Evolutionary conservation across 1,140 invertebrate genomes (phyloP).

Genomic region (Temnothorax curvispinosus): DNA sequence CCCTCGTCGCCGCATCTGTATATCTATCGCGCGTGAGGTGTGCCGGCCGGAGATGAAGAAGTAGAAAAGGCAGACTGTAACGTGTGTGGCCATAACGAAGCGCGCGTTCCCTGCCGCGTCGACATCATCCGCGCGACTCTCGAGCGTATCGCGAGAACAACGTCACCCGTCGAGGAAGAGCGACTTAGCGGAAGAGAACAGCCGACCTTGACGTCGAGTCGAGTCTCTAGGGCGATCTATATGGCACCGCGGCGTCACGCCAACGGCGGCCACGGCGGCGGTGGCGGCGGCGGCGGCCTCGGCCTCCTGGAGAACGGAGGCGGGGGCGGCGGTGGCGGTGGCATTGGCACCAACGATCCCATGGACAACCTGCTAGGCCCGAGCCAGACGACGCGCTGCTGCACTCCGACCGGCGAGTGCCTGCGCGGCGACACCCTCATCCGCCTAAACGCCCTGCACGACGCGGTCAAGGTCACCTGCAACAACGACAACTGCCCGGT

Average conservation of each 20-base stretch:
- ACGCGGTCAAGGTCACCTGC: conserved; percentile 95
- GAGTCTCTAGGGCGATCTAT: neutral
- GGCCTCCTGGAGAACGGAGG: conserved; percentile 79
- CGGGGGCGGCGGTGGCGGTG: conserved; percentile 79
- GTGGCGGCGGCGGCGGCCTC: conserved; percentile 77
- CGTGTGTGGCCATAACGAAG: neutral
- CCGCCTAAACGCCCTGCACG: conserved; percentile 90
- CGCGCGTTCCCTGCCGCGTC: neutral
- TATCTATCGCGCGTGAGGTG: conserved; percentile 11
- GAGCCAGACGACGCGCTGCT: conserved; percentile 88
- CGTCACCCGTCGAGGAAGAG: neutral
- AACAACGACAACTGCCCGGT: conserved; percentile 96
- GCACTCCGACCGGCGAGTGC: conserved; percentile 93
- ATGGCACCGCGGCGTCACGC: conserved; percentile 84
- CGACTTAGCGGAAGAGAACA: neutral
- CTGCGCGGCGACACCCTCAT: conserved; percentile 89
- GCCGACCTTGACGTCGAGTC: neutral
- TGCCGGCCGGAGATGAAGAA: conserved; percentile 57
- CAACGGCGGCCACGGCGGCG: conserved; percentile 80
- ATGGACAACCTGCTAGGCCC: conserved; percentile 63
- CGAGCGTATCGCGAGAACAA: neutral
- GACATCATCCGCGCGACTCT: neutral
- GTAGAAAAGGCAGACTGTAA: neutral
- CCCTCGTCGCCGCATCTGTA: neutral
- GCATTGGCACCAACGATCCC: conserved; percentile 82